A percentile compares a stretch with the other conserved stretches of the same genome.
phyloP scores from a whole-genome alignment of 2,888 invertebrate species.

The Drosophila glabriapex region DNA sequence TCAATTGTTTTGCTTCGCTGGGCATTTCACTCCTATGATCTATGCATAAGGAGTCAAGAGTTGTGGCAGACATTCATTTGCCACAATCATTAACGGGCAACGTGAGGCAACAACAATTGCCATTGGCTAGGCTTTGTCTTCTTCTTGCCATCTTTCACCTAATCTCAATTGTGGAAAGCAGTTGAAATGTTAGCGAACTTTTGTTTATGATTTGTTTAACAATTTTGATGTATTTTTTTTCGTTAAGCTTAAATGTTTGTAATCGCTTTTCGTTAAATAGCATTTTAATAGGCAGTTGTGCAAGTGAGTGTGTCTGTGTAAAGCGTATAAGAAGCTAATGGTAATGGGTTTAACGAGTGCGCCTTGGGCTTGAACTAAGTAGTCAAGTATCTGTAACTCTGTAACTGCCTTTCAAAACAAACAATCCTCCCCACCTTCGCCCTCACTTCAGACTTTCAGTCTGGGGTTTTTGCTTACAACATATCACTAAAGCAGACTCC shows the following conservation, averaged over 20 bases:
- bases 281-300: constrained; percentile 43
- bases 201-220: constrained; percentile 59
- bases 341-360: constrained; percentile 38
- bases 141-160: not conserved
- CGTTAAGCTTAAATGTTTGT: constrained; percentile 55
- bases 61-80: constrained; percentile 27
- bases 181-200: constrained; percentile 36
- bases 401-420: constrained; percentile 59
- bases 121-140: constrained; percentile 1
- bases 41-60: constrained; percentile 32
- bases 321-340: constrained; percentile 64
- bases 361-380: constrained; percentile 37
- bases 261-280: constrained; percentile 42
- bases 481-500: constrained; percentile 36
- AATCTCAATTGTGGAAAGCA: constrained; percentile 23
- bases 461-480: constrained; percentile 32
- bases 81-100: constrained; percentile 56
- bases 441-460: not conserved
- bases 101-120: constrained; percentile 45
- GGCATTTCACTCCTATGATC: constrained; percentile 49
- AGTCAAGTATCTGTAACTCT: constrained; percentile 37
- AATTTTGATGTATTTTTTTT: constrained; percentile 43
- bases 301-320: constrained; percentile 9
- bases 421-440: not conserved
- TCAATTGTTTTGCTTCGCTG: constrained; percentile 61